Base-by-base conservation (phyloP, 2,888 invertebrate genomes). In the Eristalis tenax region DNA sequence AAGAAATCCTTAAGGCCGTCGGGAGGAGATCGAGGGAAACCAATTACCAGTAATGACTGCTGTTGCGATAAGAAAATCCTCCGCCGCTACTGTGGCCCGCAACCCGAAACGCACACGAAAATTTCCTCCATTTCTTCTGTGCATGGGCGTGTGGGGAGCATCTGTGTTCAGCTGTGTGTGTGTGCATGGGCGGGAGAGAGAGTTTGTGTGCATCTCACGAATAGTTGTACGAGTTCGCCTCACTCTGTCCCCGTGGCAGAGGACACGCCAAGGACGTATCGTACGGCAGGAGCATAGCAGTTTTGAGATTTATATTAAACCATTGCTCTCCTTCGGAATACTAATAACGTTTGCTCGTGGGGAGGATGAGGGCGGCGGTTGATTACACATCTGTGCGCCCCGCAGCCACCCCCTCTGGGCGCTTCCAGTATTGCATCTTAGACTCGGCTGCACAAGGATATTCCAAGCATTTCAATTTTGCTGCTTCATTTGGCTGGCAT, bases 11-110 rank as follows among this genome's bases (percentile, higher is more conserved):
- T 74, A 75, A 76, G 70, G 38, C 71, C 65, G 13, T 57, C 18
- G 77, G 77, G 66, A 22, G 63, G 61, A 83, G 77, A 65, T 70
- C 69, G 57, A 40, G 80, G 76, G 89, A 91, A 91, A 91, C 91
- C 91, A 91, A 91, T 91, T 91, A 91, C 91, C 91, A 91, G 91
- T 91, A 91, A 91, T 91, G 91, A 91, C 91, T 91, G 91, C 91
- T 88, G 88, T 84, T 87, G 88, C 88, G 88, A 88, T 88, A 88
- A 88, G 88, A 88, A 88, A 88, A 88, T 83, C 83, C 83, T 79
- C 68, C 79, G 79, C 75, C 71, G 50, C 61, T 59, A 77, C 75
- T 65, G 57, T 74, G n/a, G 74, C 68, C 77, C 69, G 63, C 68
- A 76, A 83, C 87, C 76, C 69, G 73, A 80, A 83, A 83, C 87